phyloP scores from a whole-genome alignment of 2,888 invertebrate species.

The Acrobasis suavella region DNA sequence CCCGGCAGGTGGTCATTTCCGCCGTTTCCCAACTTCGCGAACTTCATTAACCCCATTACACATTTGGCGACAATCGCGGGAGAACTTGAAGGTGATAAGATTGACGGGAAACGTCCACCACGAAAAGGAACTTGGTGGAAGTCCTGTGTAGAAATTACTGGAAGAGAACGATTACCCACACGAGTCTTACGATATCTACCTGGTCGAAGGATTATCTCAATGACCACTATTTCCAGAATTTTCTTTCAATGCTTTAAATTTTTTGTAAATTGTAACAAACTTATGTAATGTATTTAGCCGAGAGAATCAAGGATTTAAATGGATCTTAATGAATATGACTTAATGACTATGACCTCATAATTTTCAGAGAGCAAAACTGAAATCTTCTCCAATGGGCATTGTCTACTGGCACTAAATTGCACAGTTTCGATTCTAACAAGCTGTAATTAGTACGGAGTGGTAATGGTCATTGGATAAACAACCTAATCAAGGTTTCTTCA shows the following conservation, averaged over 20 bases:
- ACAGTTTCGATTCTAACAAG: constrained; percentile 1
- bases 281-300: no score
- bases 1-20: constrained; percentile 80
- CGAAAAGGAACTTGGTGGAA: not conserved
- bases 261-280: no score
- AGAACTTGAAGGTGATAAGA: constrained; percentile 12
- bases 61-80: constrained; percentile 13
- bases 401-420: not conserved
- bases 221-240: no score
- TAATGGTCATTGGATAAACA: constrained; percentile 13
- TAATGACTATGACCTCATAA: no score
- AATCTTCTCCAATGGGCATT: not conserved
- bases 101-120: not conserved
- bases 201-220: no score
- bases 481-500: constrained; percentile 13
- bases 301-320: no score
- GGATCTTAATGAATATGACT: no score
- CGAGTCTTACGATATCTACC: no score
- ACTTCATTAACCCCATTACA: constrained; percentile 71
- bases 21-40: constrained; percentile 73
- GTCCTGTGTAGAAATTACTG: not conserved
- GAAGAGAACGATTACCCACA: no score
- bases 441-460: constrained; percentile 1
- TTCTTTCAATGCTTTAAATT: no score
- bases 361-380: no score